Conservation (phyloP, 2,797 vertebrate species). For the Lacerta viridis region DNA sequence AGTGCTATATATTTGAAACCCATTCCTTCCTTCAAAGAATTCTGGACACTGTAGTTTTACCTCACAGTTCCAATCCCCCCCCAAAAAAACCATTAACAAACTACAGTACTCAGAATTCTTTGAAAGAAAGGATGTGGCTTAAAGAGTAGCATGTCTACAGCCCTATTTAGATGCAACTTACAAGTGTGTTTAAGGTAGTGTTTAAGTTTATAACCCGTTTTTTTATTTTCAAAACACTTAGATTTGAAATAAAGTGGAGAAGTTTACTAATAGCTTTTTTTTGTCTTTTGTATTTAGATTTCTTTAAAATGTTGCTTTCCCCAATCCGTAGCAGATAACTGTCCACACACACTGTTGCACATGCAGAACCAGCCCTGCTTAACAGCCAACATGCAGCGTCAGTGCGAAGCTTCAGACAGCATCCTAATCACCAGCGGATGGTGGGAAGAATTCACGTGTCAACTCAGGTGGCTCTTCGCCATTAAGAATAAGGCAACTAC, state of each 20-base stretch:
- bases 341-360: not conserved
- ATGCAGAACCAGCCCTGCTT: not conserved
- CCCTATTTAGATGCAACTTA: too few relatives aligned
- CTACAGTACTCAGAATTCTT: too few relatives aligned
- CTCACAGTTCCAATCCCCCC: too few relatives aligned
- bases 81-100: too few relatives aligned
- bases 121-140: too few relatives aligned
- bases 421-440: not conserved
- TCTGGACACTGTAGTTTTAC: too few relatives aligned
- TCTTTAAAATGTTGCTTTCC: not conserved
- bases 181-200: too few relatives aligned
- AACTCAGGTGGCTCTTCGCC: not conserved
- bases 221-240: not conserved
- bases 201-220: not conserved
- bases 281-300: not conserved
- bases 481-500: too few relatives aligned
- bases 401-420: not conserved
- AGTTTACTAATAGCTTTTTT: not conserved
- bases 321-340: not conserved
- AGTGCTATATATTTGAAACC: too few relatives aligned
- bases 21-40: too few relatives aligned
- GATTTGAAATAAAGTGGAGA: not conserved
- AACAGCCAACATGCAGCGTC: not conserved
- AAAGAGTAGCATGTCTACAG: too few relatives aligned
- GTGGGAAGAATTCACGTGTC: not conserved